A percentile compares a stretch with the other conserved stretches of the same genome.
Conservation (phyloP, 2,113 vertebrate species). For the zebrafish (Danio rerio) region DNA sequence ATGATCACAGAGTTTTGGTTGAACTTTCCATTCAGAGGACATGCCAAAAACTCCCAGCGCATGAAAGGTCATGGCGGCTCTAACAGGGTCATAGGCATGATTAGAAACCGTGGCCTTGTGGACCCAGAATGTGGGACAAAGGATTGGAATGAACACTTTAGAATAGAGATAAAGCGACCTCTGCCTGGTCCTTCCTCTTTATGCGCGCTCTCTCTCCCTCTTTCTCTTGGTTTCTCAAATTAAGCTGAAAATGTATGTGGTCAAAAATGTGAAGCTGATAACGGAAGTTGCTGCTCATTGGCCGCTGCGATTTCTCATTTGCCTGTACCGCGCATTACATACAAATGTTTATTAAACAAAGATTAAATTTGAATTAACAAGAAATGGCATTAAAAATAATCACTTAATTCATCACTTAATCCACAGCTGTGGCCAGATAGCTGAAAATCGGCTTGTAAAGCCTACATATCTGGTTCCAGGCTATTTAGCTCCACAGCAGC, state of each 20-base stretch:
- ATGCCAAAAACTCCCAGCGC: conserved; percentile 70
- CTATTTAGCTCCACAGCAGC: conserved; percentile 7
- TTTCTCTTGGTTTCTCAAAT: conserved; percentile 20
- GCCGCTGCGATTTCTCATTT: conserved; percentile 1
- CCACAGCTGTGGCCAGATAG: conserved; percentile 30
- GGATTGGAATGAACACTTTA: conserved; percentile 3
- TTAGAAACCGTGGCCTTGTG: conserved; percentile 64
- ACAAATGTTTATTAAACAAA: conserved; percentile 35
- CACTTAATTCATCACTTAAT: conserved; percentile 42
- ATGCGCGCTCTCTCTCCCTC: not conserved
- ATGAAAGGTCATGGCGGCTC: conserved; percentile 74
- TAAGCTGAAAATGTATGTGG: conserved; percentile 1
- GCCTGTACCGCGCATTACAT: conserved; percentile 3
- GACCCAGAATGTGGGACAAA: conserved; percentile 46
- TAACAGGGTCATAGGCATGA: conserved; percentile 64
- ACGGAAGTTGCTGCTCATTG: conserved; percentile 9
- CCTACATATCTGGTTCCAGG: conserved; percentile 19
- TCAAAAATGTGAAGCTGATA: conserved; percentile 30
- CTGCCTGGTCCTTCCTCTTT: conserved; percentile 5
- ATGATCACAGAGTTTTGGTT: conserved; percentile 24
- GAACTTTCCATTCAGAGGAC: conserved; percentile 69
- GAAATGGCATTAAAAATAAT: conserved; percentile 27
- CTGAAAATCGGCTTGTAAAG: conserved; percentile 29
- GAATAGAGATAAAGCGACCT: conserved; percentile 4
- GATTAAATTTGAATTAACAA: conserved; percentile 23